phyloP scores from a whole-genome alignment of 2,797 vertebrate species.

The Tarsius wallacei region DNA sequence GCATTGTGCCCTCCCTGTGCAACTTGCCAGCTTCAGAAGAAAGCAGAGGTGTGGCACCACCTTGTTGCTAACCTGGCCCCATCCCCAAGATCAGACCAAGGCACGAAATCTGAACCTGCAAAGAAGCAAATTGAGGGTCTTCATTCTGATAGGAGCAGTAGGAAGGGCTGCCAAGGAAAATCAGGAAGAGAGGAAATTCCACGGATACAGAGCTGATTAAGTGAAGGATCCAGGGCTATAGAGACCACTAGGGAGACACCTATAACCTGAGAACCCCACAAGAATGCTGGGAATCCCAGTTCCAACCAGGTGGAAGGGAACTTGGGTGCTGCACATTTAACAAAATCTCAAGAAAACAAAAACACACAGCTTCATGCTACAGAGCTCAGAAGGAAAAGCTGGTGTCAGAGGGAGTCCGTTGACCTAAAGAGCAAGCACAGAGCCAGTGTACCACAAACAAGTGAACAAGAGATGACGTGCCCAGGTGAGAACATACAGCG shows the following conservation, averaged over 20 bases:
- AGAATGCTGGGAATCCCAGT: not conserved
- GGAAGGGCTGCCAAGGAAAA: not conserved
- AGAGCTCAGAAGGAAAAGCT: not conserved
- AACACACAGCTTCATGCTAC: not conserved
- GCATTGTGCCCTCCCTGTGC: not conserved
- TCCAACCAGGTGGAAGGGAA: not conserved
- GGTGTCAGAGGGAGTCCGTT: not conserved
- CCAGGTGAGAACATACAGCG: rapidly evolving
- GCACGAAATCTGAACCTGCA: not conserved
- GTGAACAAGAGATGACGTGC: rapidly evolving
- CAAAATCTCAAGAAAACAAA: not conserved
- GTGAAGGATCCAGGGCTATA: not conserved
- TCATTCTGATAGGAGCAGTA: not conserved
- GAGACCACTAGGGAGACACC: not conserved
- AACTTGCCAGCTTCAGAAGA: not conserved
- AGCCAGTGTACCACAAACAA: not conserved
- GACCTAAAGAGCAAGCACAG: not conserved
- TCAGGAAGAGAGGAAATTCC: not conserved
- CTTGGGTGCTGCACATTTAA: not conserved
- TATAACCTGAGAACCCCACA: not conserved
- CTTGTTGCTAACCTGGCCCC: not conserved
- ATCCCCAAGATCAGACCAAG: not conserved
- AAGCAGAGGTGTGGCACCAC: not conserved
- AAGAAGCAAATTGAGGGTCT: not conserved
- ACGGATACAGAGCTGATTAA: not conserved